These are phyloP conservation scores for Mystacides longicornis DNA, from an alignment of 2,888 invertebrate genomes.

Conservation along the genomic window DNA sequence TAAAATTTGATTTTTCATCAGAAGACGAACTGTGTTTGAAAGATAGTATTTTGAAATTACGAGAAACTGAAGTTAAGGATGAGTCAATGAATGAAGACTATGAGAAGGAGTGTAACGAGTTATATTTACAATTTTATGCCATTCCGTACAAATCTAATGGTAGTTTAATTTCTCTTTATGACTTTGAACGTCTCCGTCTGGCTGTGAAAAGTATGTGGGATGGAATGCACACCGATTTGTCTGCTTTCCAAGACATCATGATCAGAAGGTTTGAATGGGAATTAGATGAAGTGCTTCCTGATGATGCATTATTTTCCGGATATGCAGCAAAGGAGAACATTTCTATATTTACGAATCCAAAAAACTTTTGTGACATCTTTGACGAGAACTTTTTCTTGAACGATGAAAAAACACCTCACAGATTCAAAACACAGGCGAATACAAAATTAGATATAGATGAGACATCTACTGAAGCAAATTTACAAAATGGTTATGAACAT, in stretches of 20 bases:
- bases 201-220: constrained; percentile 8
- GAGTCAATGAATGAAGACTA: no score
- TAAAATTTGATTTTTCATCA: constrained; percentile 9
- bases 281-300: constrained; percentile 16
- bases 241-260: constrained; percentile 7
- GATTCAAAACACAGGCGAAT: background rate
- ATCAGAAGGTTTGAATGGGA: constrained; percentile 16
- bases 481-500: no score
- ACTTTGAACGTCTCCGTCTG: constrained; percentile 5
- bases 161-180: constrained; percentile 8
- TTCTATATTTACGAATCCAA: background rate
- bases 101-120: background rate
- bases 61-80: background rate
- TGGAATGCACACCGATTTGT: constrained; percentile 6
- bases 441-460: no score
- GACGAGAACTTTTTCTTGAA: constrained; percentile 3
- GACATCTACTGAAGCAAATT: no score
- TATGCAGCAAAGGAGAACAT: constrained; percentile 11
- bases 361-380: constrained; percentile 3
- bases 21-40: constrained; percentile 14
- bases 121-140: constrained; percentile 16
- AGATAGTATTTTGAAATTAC: background rate
- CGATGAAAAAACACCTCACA: constrained; percentile 7
- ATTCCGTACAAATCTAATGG: constrained; percentile 12
- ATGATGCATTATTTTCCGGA: constrained; percentile 11